Base-by-base conservation (phyloP, 2,113 vertebrate species). In the Baryphthengus martii region DNA sequence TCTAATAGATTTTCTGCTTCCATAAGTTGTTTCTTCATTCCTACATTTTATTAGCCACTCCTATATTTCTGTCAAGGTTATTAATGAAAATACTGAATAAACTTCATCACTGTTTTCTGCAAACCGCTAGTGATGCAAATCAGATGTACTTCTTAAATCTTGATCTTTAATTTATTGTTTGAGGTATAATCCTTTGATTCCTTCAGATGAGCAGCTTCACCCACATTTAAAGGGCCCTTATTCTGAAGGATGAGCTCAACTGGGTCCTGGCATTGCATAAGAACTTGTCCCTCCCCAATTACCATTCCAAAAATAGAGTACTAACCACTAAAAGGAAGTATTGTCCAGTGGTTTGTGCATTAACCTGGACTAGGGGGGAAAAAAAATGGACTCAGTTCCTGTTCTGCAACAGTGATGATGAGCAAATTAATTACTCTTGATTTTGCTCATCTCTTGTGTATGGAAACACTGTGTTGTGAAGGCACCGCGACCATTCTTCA, bases 251-350 rank as follows among this genome's bases (percentile, higher is more conserved):
- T 70, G 47, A 95, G 71, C 39, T 63, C 35, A 79, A 16, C 72
- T 67, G 63, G 52, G 63, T 50, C 24, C 59, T 55, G 75, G 35
- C 50, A 90, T 82, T 96, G 88, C 67, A 40, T 74, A 80, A 90
- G 76, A 75, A 67, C 23, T 35, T 40, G 39, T 56, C 31, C 68
- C 47, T 90, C 82, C 90, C 76, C 67, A 86, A 89, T 84, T 81
- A 47, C 61, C 19, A 29, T 81, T 89, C 83, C 85, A 78, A 90
- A 96, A 95, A 88, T 86, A 94, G 73, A 92, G 12, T 44, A n/a
- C 44, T 65, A 55, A 68, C 79, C 68, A 71, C 92, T 67, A 29
- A 86, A 78, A 89, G 56, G 85, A 92, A 25, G 49, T 20, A 26
- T 56, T 89, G 81, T 52, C 74, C 81, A 37, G 74, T 87, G 84